Evolutionary conservation across 1,140 invertebrate genomes (phyloP).

Genomic region (Drosophila prosaltans): DNA sequence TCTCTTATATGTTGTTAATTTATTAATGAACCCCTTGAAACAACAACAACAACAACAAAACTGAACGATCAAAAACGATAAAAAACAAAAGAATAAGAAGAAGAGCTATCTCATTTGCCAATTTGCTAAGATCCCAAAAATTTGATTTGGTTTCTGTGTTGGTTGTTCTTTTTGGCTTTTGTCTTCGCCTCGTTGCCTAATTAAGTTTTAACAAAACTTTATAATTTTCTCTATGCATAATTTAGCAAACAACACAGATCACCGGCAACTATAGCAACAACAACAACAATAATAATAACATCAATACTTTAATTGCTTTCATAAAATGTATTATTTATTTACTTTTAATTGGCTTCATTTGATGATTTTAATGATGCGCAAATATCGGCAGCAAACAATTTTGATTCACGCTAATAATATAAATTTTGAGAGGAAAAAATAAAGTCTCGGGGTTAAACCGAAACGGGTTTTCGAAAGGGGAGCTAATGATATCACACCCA

Average conservation of each 20-base stretch:
- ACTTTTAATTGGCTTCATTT: slow-evolving; percentile 82
- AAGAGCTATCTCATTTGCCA: slow-evolving; percentile 39
- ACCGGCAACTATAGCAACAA: neutral
- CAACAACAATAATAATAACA: neutral
- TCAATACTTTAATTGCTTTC: slow-evolving; percentile 66
- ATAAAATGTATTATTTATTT: slow-evolving; percentile 81
- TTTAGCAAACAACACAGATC: slow-evolving; percentile 36
- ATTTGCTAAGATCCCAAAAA: slow-evolving; percentile 32
- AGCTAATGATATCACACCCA: slow-evolving; percentile 82
- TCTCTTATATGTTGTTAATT: slow-evolving; percentile 61
- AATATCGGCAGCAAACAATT: slow-evolving; percentile 74
- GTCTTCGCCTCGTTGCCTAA: slow-evolving; percentile 54
- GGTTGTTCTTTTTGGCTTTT: slow-evolving; percentile 34
- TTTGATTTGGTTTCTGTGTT: slow-evolving; percentile 29
- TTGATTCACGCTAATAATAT: slow-evolving; percentile 78
- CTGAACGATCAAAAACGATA: slow-evolving; percentile 6
- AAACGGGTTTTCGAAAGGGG: slow-evolving; percentile 66
- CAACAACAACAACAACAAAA: slow-evolving; percentile 26
- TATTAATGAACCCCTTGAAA: slow-evolving; percentile 72
- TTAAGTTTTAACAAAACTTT: slow-evolving; percentile 79
- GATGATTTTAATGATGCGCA: slow-evolving; percentile 79
- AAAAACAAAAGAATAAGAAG: slow-evolving; percentile 18
- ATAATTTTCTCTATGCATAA: slow-evolving; percentile 74
- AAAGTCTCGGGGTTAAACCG: slow-evolving; percentile 25
- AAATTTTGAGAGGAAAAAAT: slow-evolving; percentile 29